These are phyloP conservation scores for Stegodyphus dumicola DNA, from an alignment of 1,140 invertebrate species.

Conservation along the genomic window DNA sequence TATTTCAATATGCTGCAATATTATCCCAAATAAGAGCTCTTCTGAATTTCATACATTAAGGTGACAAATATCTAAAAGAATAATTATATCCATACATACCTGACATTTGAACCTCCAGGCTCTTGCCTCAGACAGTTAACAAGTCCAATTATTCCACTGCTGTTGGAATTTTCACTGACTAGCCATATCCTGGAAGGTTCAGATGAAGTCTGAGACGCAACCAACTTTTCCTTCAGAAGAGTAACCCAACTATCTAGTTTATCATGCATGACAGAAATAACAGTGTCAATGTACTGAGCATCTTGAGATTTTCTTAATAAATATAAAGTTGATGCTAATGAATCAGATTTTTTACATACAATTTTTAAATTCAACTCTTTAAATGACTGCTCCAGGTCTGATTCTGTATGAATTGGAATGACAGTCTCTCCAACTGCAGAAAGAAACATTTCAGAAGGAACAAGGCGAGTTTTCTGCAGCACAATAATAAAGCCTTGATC, in stretches of 20 bases:
- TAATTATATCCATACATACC: constrained; percentile 67
- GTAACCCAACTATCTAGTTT: constrained; percentile 80
- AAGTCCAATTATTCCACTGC: constrained; percentile 85
- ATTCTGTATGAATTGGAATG: constrained; percentile 15
- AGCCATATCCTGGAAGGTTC: constrained; percentile 75
- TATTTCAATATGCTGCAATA: no score
- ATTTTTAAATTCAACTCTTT: constrained; percentile 58
- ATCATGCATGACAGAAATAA: constrained; percentile 68
- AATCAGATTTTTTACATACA: constrained; percentile 66
- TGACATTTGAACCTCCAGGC: constrained; percentile 79
- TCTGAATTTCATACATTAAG: no score
- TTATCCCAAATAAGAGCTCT: no score
- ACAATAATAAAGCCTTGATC: constrained; percentile 81
- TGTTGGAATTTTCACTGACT: constrained; percentile 71
- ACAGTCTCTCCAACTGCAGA: constrained; percentile 61
- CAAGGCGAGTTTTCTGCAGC: constrained; percentile 76
- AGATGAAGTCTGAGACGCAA: constrained; percentile 70
- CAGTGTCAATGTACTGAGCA: constrained; percentile 62
- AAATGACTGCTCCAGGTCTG: constrained; percentile 51
- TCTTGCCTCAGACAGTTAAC: constrained; percentile 89
- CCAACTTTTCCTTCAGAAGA: constrained; percentile 67
- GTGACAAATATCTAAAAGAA: no score
- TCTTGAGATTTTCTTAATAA: constrained; percentile 64
- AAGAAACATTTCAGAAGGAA: constrained; percentile 65
- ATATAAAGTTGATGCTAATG: constrained; percentile 66